Base-by-base conservation (phyloP, 2,797 vertebrate species). In the Echiichthys vipera region DNA sequence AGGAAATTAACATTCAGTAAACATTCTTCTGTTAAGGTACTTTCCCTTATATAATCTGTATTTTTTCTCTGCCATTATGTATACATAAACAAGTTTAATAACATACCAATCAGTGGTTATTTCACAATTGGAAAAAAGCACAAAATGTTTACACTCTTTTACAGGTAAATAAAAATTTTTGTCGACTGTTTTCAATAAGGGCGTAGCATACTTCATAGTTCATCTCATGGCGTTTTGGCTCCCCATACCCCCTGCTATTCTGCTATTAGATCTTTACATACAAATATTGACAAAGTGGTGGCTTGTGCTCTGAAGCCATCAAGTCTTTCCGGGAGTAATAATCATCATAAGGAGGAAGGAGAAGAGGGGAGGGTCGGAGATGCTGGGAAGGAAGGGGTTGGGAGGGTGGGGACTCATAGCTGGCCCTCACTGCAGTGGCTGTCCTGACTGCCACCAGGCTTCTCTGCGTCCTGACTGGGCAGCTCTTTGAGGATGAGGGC, bases 41-140 rank as follows among this genome's bases (percentile, higher is more conserved):
- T 95, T 90, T 97, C 96, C 97, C 97, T 98, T 96, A 97, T 97
- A 97, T 96, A 95, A 95, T 95, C 95, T 96, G 95, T 96, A 96
- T 96, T 66, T 49, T 96, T 97, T 93, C 94, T 97, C 95, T 96
- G 92, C 95, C 85, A 88, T 93, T 87, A 91, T 96, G 97, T 97
- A 96, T 97, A 98, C 96, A 98, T 96, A 96, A 96, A 96, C 93
- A 94, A 92, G 95, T 98, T 96, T 96, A 95, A 97, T 94, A 95
- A 97, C 96, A 98, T 96, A 98, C 96, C 97, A 96, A 97, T 98
- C 97, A 99, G 97, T 99, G 97, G 97, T 98, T 98, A 94, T 94
- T 95, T 98, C 96, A 99, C 97, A 98, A 97, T 95, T 97, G 95
- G 96, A 96, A 96, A 96, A 96, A 96, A 91, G 86, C 92, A 94